These are phyloP conservation scores for Okamejei kenojei DNA, from an alignment of 2,797 vertebrate genomes.

Conservation along the genomic window DNA sequence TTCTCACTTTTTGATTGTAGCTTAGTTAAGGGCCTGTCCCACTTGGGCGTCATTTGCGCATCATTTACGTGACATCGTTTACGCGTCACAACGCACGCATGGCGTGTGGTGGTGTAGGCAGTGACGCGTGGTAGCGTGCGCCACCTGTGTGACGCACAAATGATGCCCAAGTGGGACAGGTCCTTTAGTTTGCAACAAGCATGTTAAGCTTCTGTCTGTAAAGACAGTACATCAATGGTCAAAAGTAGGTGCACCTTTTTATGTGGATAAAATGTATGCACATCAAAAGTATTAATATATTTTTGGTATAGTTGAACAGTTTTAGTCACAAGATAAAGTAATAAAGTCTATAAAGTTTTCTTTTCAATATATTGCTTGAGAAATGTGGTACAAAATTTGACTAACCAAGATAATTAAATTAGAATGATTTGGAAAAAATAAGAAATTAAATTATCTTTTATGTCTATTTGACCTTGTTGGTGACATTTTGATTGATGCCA, in stretches of 20 bases:
- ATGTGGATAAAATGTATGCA: background rate
- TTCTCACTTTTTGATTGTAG: background rate
- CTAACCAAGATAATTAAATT: background rate
- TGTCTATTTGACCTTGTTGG: background rate
- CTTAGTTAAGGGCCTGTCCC: background rate
- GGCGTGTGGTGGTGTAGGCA: too few species aligned
- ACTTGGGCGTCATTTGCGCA: too few species aligned
- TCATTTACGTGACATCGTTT: too few species aligned
- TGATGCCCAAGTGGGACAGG: too few species aligned
- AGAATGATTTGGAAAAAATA: background rate
- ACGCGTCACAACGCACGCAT: too few species aligned
- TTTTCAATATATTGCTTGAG: background rate
- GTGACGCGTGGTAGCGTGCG: too few species aligned
- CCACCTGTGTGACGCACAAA: too few species aligned
- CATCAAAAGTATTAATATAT: background rate
- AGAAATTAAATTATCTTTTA: background rate
- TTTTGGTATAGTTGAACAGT: background rate
- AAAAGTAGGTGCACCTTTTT: background rate
- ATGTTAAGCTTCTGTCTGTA: background rate
- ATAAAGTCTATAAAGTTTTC: background rate
- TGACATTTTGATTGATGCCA: background rate
- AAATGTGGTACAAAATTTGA: background rate
- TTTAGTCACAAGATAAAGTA: background rate
- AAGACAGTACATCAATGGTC: background rate
- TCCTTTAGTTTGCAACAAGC: background rate